Conservation (phyloP, 92 coral and sea anemone species). For the Blastomussa wellsi region DNA sequence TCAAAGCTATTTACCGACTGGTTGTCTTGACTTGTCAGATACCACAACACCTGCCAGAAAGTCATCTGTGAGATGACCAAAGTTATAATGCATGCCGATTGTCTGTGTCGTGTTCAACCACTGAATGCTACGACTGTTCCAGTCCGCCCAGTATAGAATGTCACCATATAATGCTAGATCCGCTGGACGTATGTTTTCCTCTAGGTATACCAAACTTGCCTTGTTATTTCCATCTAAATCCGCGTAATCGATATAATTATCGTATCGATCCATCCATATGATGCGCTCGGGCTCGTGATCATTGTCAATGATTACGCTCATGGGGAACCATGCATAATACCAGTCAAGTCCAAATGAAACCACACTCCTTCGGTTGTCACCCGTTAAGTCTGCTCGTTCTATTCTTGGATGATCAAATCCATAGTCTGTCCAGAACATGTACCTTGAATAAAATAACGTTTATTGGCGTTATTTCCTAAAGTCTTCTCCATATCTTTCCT, state of each 20-base stretch:
- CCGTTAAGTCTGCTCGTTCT: constrained; percentile 72
- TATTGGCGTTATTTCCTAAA: not conserved
- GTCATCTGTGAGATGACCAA: constrained; percentile 28
- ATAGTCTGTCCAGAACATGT: constrained; percentile 77
- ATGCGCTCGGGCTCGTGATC: constrained; percentile 17
- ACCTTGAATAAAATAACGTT: constrained; percentile 30
- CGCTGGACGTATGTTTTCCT: constrained; percentile 9
- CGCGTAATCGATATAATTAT: constrained; percentile 58
- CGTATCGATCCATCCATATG: constrained; percentile 71
- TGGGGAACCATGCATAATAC: constrained; percentile 24
- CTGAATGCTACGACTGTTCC: constrained; percentile 24
- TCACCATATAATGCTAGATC: constrained; percentile 34
- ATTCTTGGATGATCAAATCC: constrained; percentile 47
- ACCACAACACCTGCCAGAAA: constrained; percentile 47
- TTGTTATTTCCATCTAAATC: constrained; percentile 64
- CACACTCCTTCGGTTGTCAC: constrained; percentile 51
- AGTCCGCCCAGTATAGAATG: constrained; percentile 37
- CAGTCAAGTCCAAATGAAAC: constrained; percentile 26
- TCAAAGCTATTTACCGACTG: constrained; percentile 35
- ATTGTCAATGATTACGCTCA: constrained; percentile 70
- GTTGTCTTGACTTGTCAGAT: constrained; percentile 56
- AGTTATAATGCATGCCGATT: constrained; percentile 7
- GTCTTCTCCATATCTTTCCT: too few relatives aligned
- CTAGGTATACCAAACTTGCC: not conserved
- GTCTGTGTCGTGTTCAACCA: constrained; percentile 23